Evolutionary conservation across 2,113 vertebrate species (phyloP), one percentile per base, ranked within the genome.

Genomic region (Ophiodon elongatus): DNA sequence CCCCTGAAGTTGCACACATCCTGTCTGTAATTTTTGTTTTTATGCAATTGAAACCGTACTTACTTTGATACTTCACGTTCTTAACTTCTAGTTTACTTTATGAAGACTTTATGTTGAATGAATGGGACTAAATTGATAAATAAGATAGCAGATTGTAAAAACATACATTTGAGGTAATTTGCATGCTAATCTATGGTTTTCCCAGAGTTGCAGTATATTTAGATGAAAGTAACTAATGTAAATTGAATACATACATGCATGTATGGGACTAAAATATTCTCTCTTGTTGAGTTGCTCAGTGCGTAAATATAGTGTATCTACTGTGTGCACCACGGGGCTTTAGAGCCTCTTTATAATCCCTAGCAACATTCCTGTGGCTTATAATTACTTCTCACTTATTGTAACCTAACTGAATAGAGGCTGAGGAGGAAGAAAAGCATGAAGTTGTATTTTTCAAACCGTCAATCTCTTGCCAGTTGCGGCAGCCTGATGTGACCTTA

Each of bases 401-500:
- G 76, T 82, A 75, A 50, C 31, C 70, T n/a, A 57, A 73, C 47
- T 70, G 63, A 92, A 80, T 43, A 76, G 69, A 83, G n/a, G 23
- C 62, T 45, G 70, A 73, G 73, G 4, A 82, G 33, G 54, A 83
- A 85, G 60, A 67, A 87, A 88, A 66, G 68, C 41, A 10, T 10
- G 29, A 60, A 64, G 47, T 27, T 73, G 69, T 80, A 64, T 88
- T 91, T 88, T 79, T 84, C 78, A 83, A 87, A 62, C 71, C 41
- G 73, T 87, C 85, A 73, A 57, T 87, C 84, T 90, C 84, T 82
- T 25, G n/a, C 69, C n/a, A 29, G 73, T 78, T 65, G 59, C 19
- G 0, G 82, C 83, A 80, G 80, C 83, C 90, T 89, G 71, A 79
- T 87, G 47, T 94, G 92, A 94, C 93, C 93, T 94, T 93, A 91